A percentile compares a stretch with the other conserved stretches of the same genome.
phyloP scores from a whole-genome alignment of 2,888 invertebrate species.

The Adelognathus sp. region DNA sequence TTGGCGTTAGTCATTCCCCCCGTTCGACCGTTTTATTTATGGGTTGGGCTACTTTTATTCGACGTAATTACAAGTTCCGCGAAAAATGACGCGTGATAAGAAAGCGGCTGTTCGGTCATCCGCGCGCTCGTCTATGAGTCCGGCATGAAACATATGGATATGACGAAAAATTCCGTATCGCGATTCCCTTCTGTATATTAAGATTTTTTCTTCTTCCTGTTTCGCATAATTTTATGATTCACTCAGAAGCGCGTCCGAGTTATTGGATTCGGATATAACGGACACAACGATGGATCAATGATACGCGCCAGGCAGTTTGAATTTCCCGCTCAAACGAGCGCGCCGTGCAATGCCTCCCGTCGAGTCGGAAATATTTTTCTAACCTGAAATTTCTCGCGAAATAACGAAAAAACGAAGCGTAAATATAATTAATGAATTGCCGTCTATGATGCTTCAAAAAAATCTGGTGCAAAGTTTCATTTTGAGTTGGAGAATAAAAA shows the following conservation, averaged over 20 bases:
- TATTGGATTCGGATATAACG: too few species aligned
- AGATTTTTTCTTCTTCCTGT: background rate
- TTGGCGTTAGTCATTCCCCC: constrained; percentile 73
- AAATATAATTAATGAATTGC: background rate
- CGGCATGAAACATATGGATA: background rate
- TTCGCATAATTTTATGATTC: background rate
- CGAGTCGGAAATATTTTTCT: background rate
- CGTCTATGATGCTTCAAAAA: background rate
- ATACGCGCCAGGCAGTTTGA: background rate
- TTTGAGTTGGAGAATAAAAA: too few species aligned
- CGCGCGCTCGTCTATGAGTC: background rate
- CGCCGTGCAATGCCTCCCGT: background rate
- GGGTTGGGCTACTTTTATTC: constrained; percentile 76
- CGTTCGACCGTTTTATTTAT: constrained; percentile 74
- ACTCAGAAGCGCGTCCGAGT: too few species aligned
- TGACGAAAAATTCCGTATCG: constrained; percentile 9
- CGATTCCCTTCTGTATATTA: background rate
- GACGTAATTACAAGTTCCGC: constrained; percentile 75
- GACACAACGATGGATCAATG: too few species aligned
- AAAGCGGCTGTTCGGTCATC: constrained; percentile 53
- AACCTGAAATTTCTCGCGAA: background rate
- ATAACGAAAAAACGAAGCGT: background rate
- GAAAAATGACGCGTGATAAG: constrained; percentile 78
- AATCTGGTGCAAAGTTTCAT: too few species aligned
- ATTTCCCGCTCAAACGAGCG: constrained; percentile 33